phyloP scores from a whole-genome alignment of 2,797 vertebrate species.

The Neolamprologus multifasciatus region DNA sequence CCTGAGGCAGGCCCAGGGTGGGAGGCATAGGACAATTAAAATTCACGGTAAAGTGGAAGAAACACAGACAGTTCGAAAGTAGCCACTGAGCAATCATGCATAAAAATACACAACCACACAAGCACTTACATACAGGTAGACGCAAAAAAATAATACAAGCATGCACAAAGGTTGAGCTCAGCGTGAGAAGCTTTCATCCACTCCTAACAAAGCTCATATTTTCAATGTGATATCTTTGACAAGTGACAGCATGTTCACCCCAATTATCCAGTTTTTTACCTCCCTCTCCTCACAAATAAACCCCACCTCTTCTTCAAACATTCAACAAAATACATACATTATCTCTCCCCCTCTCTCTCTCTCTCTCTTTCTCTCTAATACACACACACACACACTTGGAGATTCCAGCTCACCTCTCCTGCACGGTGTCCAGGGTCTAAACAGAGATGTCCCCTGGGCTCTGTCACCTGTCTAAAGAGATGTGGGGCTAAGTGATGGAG shows the following conservation, averaged over 20 bases:
- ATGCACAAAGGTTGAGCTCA: constrained; percentile 8
- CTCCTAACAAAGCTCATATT: constrained; percentile 37
- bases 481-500: constrained; percentile 55
- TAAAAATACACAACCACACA: constrained; percentile 5
- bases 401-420: not conserved
- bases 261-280: constrained; percentile 33
- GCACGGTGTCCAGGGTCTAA: constrained; percentile 24
- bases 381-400: not conserved
- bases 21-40: constrained; percentile 50
- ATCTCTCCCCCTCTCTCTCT: not conserved
- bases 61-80: constrained; percentile 1
- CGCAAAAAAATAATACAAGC: not conserved
- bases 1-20: constrained; percentile 27
- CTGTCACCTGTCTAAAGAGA: constrained; percentile 54
- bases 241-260: constrained; percentile 47
- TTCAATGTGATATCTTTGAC: constrained; percentile 41
- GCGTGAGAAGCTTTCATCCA: constrained; percentile 28
- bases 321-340: not conserved
- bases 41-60: constrained; percentile 15
- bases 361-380: not conserved
- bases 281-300: constrained; percentile 2
- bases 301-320: not conserved
- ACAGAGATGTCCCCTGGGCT: constrained; percentile 45
- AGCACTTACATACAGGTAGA: not conserved
- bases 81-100: constrained; percentile 8